phyloP scores from a whole-genome alignment of 2,888 invertebrate species.

The Meteorus cinctellus region DNA sequence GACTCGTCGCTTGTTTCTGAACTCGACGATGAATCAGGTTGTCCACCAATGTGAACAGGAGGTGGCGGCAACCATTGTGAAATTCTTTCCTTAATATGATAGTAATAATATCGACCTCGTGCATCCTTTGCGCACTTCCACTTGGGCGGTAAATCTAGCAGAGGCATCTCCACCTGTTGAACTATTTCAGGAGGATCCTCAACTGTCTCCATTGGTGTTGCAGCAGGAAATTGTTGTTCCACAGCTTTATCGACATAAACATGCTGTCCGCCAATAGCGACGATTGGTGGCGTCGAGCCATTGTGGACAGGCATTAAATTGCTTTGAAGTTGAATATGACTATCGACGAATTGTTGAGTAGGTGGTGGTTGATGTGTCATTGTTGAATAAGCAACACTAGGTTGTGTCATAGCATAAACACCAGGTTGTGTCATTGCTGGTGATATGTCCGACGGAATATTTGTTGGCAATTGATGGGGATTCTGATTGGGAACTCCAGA shows the following conservation, averaged over 20 bases:
- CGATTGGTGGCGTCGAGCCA: constrained; percentile 55
- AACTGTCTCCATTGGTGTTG: constrained; percentile 48
- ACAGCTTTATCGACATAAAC: constrained; percentile 51
- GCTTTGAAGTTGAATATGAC: constrained; percentile 24
- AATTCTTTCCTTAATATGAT: constrained; percentile 85
- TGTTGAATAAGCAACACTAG: constrained; percentile 55
- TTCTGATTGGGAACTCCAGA: constrained; percentile 47
- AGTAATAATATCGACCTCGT: constrained; percentile 92
- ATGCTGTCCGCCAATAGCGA: constrained; percentile 53
- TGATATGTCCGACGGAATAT: constrained; percentile 57
- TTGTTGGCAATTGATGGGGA: constrained; percentile 56
- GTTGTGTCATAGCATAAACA: constrained; percentile 58
- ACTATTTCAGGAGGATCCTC: constrained; percentile 51
- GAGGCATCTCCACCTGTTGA: constrained; percentile 64
- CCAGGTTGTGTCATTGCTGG: constrained; percentile 54
- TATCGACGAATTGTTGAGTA: constrained; percentile 13
- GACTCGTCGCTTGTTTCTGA: constrained; percentile 74
- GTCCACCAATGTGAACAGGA: constrained; percentile 70
- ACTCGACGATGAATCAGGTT: constrained; percentile 69
- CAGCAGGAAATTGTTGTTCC: constrained; percentile 55
- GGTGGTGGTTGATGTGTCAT: constrained; percentile 31
- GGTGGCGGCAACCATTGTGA: constrained; percentile 86
- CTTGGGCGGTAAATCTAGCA: constrained; percentile 83
- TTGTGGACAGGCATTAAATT: constrained; percentile 61
- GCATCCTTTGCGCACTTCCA: constrained; percentile 91